Base-by-base conservation (phyloP, 1,140 invertebrate genomes). In the Camponotus pennsylvanicus region DNA sequence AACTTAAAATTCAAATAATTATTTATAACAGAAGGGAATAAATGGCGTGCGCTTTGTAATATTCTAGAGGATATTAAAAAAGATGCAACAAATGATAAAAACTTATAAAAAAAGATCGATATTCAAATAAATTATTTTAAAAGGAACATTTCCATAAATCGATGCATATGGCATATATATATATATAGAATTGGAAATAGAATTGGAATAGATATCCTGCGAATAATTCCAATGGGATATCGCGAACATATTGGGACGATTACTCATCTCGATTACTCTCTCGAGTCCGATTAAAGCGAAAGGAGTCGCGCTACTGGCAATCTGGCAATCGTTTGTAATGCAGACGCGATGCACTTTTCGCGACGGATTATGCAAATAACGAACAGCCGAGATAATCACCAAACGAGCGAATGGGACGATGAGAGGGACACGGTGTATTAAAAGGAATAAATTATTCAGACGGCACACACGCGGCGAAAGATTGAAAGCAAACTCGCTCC, bases 381-480 rank as follows among this genome's bases (percentile, higher is more conserved):
- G 63, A 69, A 40, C 63, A 79, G 49, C n/a, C 34, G 45, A 21
- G 77, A 80, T 69, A 70, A 80, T 80, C 64, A 21, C 34, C 37
- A 15, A 57, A 40, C 34, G 77, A 80, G 77, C 55, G 77, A 70
- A n/a, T 37, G 63, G 18, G 34, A 80, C 21, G 45, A 18, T 3
- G 15, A 52, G 15, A 52, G 15, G 49, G 49, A 52, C 34, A 52
- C 59, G 63, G 21, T 11, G 77, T 69, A 69, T 80, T 80, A 80
- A 70, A 69, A 21, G 7, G 45, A 69, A 79, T 80, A 69, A 80
- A 80, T 80, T 80, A 80, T 80, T 80, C 77, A 80, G 11, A 0
- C 15, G 15, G 18, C 18, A 66, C 49, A 55, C 18, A 13, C 73
- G 21, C 27, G 27, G 21, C 8, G 34, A 18, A 11, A 55, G 77